Conservation (phyloP, 1,140 invertebrate species). For the Achatina immaculata region DNA sequence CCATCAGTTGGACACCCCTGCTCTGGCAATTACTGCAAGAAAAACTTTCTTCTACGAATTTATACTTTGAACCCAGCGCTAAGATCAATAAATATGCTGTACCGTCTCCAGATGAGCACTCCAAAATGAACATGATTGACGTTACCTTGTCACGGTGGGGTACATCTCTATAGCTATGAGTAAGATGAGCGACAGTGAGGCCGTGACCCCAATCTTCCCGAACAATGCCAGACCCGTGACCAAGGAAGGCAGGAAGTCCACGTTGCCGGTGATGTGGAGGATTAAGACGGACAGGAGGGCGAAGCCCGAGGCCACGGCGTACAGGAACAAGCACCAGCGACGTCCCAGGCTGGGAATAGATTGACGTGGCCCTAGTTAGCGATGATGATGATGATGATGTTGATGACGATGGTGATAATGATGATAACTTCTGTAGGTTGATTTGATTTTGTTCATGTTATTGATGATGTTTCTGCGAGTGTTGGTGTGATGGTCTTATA, state of each 20-base stretch:
- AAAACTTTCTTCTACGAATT: too few relatives aligned
- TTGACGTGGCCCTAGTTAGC: not conserved
- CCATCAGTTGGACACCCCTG: too few relatives aligned
- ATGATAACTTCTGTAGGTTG: too few relatives aligned
- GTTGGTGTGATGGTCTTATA: not conserved
- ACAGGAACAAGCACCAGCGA: slow-evolving; percentile 65
- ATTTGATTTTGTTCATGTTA: not conserved
- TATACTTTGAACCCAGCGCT: too few relatives aligned
- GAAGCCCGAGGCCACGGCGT: slow-evolving; percentile 59
- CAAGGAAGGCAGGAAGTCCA: slow-evolving; percentile 54
- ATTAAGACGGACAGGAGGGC: slow-evolving; percentile 59
- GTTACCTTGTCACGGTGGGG: slow-evolving; percentile 51
- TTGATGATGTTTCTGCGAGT: not conserved
- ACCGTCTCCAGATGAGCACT: too few relatives aligned
- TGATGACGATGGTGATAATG: not conserved
- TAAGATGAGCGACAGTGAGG: slow-evolving; percentile 53
- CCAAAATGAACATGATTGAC: too few relatives aligned
- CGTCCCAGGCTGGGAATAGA: slow-evolving; percentile 57
- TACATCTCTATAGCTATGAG: slow-evolving; percentile 60
- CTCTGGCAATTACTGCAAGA: too few relatives aligned
- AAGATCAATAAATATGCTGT: too few relatives aligned
- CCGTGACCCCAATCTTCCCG: slow-evolving; percentile 61
- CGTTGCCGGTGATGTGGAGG: slow-evolving; percentile 58
- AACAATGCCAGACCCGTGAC: slow-evolving; percentile 59
- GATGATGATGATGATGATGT: not conserved